Evolutionary conservation across 2,888 invertebrate genomes (phyloP), one percentile per base, ranked within the genome.

Genomic region (Harpalus rubripes): DNA sequence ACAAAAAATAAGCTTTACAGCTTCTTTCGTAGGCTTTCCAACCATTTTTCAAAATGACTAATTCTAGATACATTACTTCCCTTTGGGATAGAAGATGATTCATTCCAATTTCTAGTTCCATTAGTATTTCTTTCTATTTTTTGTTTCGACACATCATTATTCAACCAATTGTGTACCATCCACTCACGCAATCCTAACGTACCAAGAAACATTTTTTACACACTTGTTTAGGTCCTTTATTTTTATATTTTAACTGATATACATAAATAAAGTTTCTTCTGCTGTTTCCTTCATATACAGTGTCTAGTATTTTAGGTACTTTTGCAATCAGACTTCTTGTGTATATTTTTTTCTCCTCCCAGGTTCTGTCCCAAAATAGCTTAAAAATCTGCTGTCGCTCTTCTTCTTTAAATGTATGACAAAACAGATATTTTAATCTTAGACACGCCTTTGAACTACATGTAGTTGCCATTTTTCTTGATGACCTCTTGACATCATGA

Each of bases 131-230:
- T 22, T 32, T 68, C 39, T 68, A 22, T 32, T 32, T 26, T 22
- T 65, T 32, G 26, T 8, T 65, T n/a, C 10, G 65, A 32, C 39
- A n/a, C 10, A 81, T 58, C 52, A 12, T 68, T 18, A 41, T 85
- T 82, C n/a, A 85, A 7, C 74, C 85, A 85, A 65, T 79, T 56
- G 39, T 82, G 81, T 72, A 83, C 74, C 63, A 82, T 82, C 58
- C 72, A 58, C 59, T 85, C 82, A 15, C 68, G 83, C 18, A 81
- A 26, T 22, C 74, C 85, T 18, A 85, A 61, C 10, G 81, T 85
- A 7, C 65, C 65, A 18, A 85, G 63, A 65, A 65, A 65, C 26
- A 32, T 65, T 65, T 65, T 65, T 65, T 65, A 7, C 22, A 65
- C 5, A 65, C 65, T 65, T 65, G 65, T 58, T 58, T 58, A 65